phyloP scores from a whole-genome alignment of 2,113 vertebrate species.

The Callospermophilus lateralis region DNA sequence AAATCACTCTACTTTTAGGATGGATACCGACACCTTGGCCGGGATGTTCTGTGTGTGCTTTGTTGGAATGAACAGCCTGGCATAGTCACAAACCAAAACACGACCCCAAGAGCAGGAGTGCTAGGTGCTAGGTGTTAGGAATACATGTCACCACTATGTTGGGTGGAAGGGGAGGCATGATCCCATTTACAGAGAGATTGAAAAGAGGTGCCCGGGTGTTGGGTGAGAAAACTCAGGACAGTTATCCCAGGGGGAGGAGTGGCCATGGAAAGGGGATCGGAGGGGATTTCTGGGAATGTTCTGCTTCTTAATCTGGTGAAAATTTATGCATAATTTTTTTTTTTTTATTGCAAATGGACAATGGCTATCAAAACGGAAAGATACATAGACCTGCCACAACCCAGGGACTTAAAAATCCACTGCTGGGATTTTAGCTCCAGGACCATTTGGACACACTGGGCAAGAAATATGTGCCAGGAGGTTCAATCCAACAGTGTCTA shows the following conservation, averaged over 20 bases:
- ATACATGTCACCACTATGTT: not conserved
- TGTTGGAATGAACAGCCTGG: no score
- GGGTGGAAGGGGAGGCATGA: not conserved
- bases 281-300: not conserved
- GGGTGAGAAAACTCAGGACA: not conserved
- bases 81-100: not conserved
- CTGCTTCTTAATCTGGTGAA: not conserved
- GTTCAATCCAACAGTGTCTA: not conserved
- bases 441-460: not conserved
- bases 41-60: not conserved
- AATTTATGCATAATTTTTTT: not conserved
- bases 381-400: not conserved
- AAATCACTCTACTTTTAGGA: not conserved
- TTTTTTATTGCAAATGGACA: not conserved
- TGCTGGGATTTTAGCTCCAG: not conserved
- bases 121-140: no score
- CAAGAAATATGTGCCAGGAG: not conserved
- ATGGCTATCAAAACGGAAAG: not conserved
- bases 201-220: not conserved
- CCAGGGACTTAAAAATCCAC: no score
- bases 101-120: not conserved
- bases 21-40: not conserved
- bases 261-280: not conserved
- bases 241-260: no score
- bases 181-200: no score